These are phyloP conservation scores for Paracanthobrama guichenoti DNA, from an alignment of 2,113 vertebrate genomes.

Conservation along the genomic window DNA sequence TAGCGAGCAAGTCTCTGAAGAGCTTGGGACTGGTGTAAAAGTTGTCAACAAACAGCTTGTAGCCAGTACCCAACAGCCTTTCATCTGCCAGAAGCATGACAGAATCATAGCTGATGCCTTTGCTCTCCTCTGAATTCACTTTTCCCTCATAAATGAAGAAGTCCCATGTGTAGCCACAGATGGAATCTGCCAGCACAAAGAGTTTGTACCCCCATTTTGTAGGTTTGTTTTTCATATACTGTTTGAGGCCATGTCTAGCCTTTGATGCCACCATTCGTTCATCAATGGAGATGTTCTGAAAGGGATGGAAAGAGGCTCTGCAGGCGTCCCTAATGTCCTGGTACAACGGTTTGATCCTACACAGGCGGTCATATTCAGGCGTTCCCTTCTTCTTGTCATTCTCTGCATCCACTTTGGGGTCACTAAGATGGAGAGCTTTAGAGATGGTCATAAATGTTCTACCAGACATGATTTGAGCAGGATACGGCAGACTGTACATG, in stretches of 20 bases:
- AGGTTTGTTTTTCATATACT: conserved; percentile 30
- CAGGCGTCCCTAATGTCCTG: conserved; percentile 17
- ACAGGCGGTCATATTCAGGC: conserved; percentile 11
- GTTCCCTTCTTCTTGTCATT: conserved; percentile 33
- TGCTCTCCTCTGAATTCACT: not conserved
- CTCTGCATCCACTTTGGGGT: conserved; percentile 5
- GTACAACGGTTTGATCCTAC: conserved; percentile 32
- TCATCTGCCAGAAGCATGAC: conserved; percentile 18
- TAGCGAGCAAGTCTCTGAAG: not conserved
- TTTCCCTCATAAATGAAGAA: conserved; percentile 31
- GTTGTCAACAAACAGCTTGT: conserved; percentile 36
- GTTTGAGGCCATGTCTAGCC: conserved; percentile 2
- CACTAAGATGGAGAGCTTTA: not conserved
- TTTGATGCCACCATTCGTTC: conserved; percentile 23
- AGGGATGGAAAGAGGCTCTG: conserved; percentile 5
- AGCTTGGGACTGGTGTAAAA: conserved; percentile 21
- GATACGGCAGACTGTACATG: not conserved
- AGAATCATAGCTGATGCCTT: conserved; percentile 14
- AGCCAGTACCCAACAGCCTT: conserved; percentile 33
- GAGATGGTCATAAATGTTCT: not conserved
- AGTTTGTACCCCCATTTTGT: conserved; percentile 36
- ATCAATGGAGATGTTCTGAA: conserved; percentile 28
- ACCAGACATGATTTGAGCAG: not conserved
- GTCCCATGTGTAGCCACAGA: conserved; percentile 41
- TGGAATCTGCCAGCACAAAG: conserved; percentile 14